Base-by-base conservation (phyloP, 2,113 vertebrate genomes). In the Stictonetta naevosa region DNA sequence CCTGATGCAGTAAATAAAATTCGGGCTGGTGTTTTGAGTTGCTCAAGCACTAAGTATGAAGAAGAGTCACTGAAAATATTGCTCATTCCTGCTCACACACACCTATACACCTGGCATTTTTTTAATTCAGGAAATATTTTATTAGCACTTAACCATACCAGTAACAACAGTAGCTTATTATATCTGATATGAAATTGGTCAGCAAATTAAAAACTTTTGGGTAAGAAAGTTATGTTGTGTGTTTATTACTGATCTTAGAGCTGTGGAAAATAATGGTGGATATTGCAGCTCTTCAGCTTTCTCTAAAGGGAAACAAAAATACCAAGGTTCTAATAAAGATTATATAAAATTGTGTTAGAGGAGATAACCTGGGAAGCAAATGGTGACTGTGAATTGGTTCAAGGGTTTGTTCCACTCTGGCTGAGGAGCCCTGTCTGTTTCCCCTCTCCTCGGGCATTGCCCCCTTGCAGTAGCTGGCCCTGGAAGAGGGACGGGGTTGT, bases 31-130 rank as follows among this genome's bases (percentile, higher is more conserved):
- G 31, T 25, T 87, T 68, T 25, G 80, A 44, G 63, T 42, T 50
- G 26, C 6, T 66, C 28, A 52, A 38, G 40, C 13, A 14, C 20
- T 8, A 29, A 25, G 4, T 55, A 20, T 55, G 53, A 73, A n/a
- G 10, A 58, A 36, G 28, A n/a, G 31, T 7, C 26, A 29, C n/a
- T 68, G 34, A 20, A 60, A 74, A 19, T 8, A 0, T 6, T 50
- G 33, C 4, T 4, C 4, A 1, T 11, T 55, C 13, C 26, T 68
- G 31, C 15, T 77, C 0, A 0, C 7, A 23, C 23, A 23, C 52
- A 36, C 8, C 8, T 60, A 17, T 6, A 17, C 21, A 23, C 11
- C 42, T 60, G 33, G 60, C 11, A 33, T 71, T 78, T 19, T 69
- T 93, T 66, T 66, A 64, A 42, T 36, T 79, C 4, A 36, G 40